Conservation (phyloP, 2,797 vertebrate species). For the Aulostomus chinensis region DNA sequence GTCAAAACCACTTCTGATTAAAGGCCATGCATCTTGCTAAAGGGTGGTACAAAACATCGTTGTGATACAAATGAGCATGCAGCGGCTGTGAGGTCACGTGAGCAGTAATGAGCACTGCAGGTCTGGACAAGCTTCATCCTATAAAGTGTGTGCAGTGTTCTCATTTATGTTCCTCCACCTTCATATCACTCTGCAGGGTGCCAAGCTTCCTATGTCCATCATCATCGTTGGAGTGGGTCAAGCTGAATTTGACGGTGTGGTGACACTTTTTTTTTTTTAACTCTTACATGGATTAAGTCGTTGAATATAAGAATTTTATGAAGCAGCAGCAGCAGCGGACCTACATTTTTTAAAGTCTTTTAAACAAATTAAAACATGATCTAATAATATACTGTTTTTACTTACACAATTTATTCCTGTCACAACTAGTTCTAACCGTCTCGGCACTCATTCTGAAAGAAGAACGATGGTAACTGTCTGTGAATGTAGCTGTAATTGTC, state of each 20-base stretch:
- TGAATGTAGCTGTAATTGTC: constrained; percentile 46
- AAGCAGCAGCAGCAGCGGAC: neutral
- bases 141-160: neutral
- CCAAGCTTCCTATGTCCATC: constrained; percentile 97
- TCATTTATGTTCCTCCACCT: neutral
- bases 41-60: constrained; percentile 24
- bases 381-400: constrained; percentile 19
- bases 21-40: constrained; percentile 39
- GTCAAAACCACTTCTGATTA: constrained; percentile 10
- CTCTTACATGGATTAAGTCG: neutral
- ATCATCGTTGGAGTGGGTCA: constrained; percentile 96
- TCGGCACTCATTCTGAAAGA: constrained; percentile 27
- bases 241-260: constrained; percentile 93
- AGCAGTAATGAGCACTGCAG: constrained; percentile 13
- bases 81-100: constrained; percentile 10
- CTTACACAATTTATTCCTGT: constrained; percentile 15
- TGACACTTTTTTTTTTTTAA: no score
- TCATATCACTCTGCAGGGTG: constrained; percentile 80
- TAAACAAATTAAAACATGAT: constrained; percentile 26
- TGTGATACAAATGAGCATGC: constrained; percentile 10
- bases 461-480: constrained; percentile 26
- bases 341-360: neutral
- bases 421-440: constrained; percentile 16
- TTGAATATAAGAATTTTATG: neutral
- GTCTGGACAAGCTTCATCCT: constrained; percentile 7